Evolutionary conservation across 2,797 vertebrate species (phyloP).

Genomic region (Sebastiscus tertius): DNA sequence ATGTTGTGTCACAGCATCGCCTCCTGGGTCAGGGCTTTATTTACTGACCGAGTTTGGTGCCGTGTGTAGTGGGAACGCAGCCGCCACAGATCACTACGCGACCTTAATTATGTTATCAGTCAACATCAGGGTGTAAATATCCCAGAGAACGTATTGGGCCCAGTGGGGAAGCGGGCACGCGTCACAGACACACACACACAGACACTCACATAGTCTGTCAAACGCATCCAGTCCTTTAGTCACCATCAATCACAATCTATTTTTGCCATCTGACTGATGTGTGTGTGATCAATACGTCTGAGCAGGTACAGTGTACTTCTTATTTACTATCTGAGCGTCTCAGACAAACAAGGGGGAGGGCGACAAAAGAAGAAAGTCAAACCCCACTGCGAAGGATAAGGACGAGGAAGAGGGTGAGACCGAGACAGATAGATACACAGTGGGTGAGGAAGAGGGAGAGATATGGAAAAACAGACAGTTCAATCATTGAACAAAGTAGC

Average conservation of each 20-base stretch:
- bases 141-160: conserved; percentile 59
- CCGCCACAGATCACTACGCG: conserved; percentile 72
- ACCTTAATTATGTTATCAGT: conserved; percentile 82
- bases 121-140: conserved; percentile 78
- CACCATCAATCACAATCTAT: conserved; percentile 68
- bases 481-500: conserved; percentile 63
- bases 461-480: conserved; percentile 30
- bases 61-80: conserved; percentile 61
- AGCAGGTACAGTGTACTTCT: conserved; percentile 39
- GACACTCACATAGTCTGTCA: conserved; percentile 38
- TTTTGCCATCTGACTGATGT: conserved; percentile 62
- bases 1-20: conserved; percentile 59
- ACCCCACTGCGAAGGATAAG: not conserved
- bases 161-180: conserved; percentile 46
- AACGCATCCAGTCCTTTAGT: conserved; percentile 49
- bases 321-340: conserved; percentile 58
- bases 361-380: conserved; percentile 15
- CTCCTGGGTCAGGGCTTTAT: conserved; percentile 64
- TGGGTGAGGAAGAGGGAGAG: conserved; percentile 8
- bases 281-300: conserved; percentile 70
- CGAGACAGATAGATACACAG: conserved; percentile 6
- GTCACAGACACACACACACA: conserved; percentile 29
- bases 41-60: conserved; percentile 65
- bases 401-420: not conserved
- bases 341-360: not conserved